A percentile compares a stretch with the other conserved stretches of the same genome.
phyloP scores from a whole-genome alignment of 2,797 vertebrate genomes.

The Nasua narica region DNA sequence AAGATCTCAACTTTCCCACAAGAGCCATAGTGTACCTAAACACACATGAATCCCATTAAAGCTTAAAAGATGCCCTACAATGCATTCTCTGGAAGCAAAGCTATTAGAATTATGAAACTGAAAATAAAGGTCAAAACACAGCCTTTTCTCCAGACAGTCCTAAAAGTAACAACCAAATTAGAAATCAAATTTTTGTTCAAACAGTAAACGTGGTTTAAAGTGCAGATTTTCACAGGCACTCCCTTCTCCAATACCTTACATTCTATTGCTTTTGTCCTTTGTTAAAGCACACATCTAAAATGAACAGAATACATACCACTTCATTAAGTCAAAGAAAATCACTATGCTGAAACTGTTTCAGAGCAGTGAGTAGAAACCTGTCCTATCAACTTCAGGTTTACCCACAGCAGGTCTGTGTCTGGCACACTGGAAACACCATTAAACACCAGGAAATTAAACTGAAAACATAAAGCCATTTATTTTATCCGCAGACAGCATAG shows the following conservation, averaged over 20 bases:
- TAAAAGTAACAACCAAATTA: not conserved
- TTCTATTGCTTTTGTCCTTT: not conserved
- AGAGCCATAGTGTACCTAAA: not conserved
- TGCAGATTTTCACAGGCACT: not conserved
- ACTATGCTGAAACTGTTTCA: not conserved
- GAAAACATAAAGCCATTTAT: slow-evolving; percentile 20
- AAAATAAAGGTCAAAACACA: not conserved
- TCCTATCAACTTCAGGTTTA: not conserved
- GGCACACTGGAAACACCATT: not conserved
- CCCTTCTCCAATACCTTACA: not conserved
- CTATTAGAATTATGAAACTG: not conserved
- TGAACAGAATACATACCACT: not conserved
- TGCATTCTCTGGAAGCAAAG: not conserved
- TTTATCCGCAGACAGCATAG: not conserved
- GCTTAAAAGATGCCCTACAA: not conserved
- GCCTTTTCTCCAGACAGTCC: not conserved
- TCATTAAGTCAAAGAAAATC: not conserved
- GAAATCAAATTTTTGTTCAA: slow-evolving; percentile 21
- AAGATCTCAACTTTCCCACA: not conserved
- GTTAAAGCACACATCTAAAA: not conserved
- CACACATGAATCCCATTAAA: not conserved
- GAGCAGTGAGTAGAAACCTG: not conserved
- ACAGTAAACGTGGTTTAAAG: not conserved
- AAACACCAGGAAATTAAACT: slow-evolving; percentile 1
- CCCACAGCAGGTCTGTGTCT: not conserved